Evolutionary conservation across 1,140 invertebrate species (phyloP).

Genomic region (Zaprionus gabonicus): DNA sequence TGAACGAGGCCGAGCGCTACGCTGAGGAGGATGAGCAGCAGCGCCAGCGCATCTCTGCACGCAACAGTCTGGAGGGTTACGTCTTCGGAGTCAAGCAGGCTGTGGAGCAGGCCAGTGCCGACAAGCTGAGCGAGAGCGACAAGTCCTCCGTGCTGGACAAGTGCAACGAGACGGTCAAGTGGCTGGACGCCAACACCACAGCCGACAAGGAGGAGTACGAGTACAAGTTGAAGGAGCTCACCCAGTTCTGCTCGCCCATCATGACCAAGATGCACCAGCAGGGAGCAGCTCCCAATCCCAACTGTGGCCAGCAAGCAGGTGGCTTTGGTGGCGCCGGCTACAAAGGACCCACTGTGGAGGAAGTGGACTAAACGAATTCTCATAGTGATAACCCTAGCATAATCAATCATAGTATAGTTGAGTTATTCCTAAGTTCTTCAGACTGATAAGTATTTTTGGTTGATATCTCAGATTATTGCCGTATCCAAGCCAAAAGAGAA

Average conservation of each 20-base stretch:
- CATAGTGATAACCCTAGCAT: neutral
- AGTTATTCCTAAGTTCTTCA: neutral
- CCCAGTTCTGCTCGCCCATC: constrained; percentile 85
- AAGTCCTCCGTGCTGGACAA: constrained; percentile 87
- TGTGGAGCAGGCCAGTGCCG: constrained; percentile 87
- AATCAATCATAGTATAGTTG: neutral
- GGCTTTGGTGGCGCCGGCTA: constrained; percentile 81
- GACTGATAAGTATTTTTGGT: constrained; percentile 33
- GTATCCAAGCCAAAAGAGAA: neutral
- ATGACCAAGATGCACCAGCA: constrained; percentile 86
- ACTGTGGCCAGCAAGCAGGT: constrained; percentile 83
- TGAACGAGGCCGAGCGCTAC: constrained; percentile 71
- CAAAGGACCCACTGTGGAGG: constrained; percentile 88
- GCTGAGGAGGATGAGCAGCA: constrained; percentile 89
- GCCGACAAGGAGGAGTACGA: constrained; percentile 88
- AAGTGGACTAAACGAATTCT: constrained; percentile 88
- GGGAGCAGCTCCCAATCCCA: constrained; percentile 71
- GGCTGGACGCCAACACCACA: constrained; percentile 87
- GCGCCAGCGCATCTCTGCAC: constrained; percentile 87
- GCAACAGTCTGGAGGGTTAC: constrained; percentile 89
- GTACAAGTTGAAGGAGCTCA: constrained; percentile 86
- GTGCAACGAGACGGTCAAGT: constrained; percentile 86
- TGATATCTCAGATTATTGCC: neutral
- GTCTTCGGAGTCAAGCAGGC: constrained; percentile 89
- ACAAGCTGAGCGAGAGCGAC: constrained; percentile 87